These are phyloP conservation scores for Panthera uncia DNA, from an alignment of 2,113 vertebrate genomes.

Conservation along the genomic window DNA sequence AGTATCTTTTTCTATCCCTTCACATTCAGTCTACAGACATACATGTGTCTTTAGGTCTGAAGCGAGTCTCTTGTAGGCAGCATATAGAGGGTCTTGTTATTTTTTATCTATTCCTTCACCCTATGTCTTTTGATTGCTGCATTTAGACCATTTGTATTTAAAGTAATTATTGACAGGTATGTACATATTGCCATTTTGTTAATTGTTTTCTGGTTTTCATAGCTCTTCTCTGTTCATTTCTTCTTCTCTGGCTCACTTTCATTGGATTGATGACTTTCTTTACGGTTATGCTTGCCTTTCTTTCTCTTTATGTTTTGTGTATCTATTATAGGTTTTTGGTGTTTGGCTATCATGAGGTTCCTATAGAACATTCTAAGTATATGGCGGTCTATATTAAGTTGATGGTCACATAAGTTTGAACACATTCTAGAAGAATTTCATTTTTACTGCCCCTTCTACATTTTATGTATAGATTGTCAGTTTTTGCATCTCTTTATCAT, in stretches of 20 bases:
- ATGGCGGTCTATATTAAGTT: neutral
- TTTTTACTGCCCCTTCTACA: neutral
- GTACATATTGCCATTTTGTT: neutral
- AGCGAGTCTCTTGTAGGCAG: neutral
- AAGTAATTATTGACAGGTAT: neutral
- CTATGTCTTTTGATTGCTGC: neutral
- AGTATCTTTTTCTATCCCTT: neutral
- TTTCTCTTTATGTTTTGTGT: neutral
- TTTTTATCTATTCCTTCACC: neutral
- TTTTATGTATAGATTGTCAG: neutral
- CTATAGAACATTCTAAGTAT: neutral
- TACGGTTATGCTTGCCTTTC: neutral
- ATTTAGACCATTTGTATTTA: neutral
- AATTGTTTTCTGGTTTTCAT: neutral
- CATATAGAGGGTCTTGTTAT: neutral
- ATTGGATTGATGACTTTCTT: neutral
- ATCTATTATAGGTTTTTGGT: neutral
- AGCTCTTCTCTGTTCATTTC: neutral
- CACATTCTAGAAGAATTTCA: neutral
- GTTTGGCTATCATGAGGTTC: neutral
- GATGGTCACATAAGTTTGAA: neutral
- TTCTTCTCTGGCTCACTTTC: neutral
- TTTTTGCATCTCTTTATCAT: neutral
- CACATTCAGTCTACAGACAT: neutral
- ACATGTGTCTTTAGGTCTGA: neutral